Evolutionary conservation across 2,888 invertebrate species (phyloP), one percentile per base, ranked within the genome.

Genomic region (Ophonus ardosiacus): DNA sequence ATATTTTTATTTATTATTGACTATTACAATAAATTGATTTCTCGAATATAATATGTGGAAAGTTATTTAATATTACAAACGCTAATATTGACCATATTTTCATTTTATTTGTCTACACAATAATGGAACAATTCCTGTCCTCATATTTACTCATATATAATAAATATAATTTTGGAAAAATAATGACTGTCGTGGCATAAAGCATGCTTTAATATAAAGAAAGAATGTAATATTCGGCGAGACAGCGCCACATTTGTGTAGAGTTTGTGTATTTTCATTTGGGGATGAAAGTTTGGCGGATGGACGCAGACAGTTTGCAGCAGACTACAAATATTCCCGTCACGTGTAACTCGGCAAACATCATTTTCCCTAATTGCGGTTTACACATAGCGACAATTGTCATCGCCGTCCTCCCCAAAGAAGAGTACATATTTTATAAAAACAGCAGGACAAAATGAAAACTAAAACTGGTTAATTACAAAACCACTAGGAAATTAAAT

Each of bases 291-390:
- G 71, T 74, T 74, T 74, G 40, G 17, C 40, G 15, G 68, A 68
- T 68, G 68, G 68, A 31, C 31, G 68, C 31, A 21, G 63, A 65
- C 65, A 40, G 68, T 63, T 63, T 63, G 24, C 7, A 24, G 10
- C n/a, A 63, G 18, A 18, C 31, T 17, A 18, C 31, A 57, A 24
- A 15, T 59, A 78, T 78, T 59, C 78, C 7, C 15, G 78, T 78
- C 78, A 78, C 59, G 78, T 21, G 21, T 24, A 78, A 13, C 78
- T 15, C 31, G 18, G 71, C 76, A 83, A 83, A 83, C 76, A 83
- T 76, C 83, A 83, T 83, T 83, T 83, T 76, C 76, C 40, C 74
- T 83, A 83, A 83, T 83, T 83, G 83, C 63, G 59, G 83, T 57
- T 83, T 83, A 57, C 71, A 83, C 76, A 83, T 57, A 59, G 76